Percentiles rank a stretch among this genome's conserved stretches.
These are phyloP conservation scores for Pseudachorutes palmiensis DNA, from an alignment of 1,140 invertebrate genomes.

Conservation along the genomic window DNA sequence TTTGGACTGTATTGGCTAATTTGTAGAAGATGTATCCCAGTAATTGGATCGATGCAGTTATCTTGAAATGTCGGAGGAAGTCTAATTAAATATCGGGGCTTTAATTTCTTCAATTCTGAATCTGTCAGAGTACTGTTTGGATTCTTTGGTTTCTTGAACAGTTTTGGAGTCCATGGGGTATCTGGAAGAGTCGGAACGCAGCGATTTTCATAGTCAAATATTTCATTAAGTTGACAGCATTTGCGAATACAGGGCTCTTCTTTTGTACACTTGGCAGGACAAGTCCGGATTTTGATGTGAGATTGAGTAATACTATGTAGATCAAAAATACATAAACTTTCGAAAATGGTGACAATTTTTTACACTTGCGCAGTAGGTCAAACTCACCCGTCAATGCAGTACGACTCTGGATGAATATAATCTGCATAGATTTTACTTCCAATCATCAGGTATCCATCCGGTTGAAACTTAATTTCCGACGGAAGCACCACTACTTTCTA, in stretches of 20 bases:
- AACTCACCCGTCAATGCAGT: slow-evolving; percentile 3
- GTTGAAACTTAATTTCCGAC: neutral
- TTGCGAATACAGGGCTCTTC: neutral
- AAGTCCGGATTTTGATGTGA: neutral
- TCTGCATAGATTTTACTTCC: neutral
- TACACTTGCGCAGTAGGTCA: neutral
- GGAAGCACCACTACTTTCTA: neutral
- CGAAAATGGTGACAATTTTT: neutral
- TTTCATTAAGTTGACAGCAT: neutral
- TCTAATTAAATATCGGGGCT: neutral
- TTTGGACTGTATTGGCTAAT: no score
- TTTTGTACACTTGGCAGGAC: neutral
- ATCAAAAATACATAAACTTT: neutral
- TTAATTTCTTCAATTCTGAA: neutral
- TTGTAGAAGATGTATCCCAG: no score
- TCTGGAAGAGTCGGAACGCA: neutral
- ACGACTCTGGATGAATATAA: neutral
- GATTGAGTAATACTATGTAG: neutral
- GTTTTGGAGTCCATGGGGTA: neutral
- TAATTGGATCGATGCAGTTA: no score
- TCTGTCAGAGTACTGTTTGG: neutral
- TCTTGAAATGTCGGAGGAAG: neutral
- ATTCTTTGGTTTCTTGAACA: neutral
- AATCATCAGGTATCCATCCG: neutral
- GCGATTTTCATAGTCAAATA: neutral